Base-by-base conservation (phyloP, 2,113 vertebrate genomes). In the Pelmatolapia mariae region DNA sequence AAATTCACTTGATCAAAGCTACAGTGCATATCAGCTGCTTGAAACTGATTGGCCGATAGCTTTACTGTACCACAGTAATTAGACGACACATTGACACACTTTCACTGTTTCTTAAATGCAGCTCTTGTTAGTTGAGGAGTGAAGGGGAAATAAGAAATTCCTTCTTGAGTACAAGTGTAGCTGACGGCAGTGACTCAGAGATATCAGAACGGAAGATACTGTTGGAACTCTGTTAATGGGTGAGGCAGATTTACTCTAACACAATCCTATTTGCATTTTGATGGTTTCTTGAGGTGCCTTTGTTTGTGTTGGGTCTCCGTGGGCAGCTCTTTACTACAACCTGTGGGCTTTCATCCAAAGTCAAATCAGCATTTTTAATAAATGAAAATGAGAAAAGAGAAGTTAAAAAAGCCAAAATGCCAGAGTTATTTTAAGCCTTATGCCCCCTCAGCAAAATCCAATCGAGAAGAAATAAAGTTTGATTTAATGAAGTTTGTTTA, bases 401-500 rank as follows among this genome's bases (percentile, higher is more conserved):
- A 38, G 50, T 15, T 24, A 22, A 36, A 15, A 54, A 53, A 8
- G 22, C 15, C 78, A 88, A 56, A 89, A 86, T 8, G 43, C 68
- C 13, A 12, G n/a, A 87, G 89, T 95, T 94, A 93, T 92, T 93
- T 94, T 87, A 88, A 92, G 90, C 76, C 40, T 36, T 6, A 2
- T 80, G 83, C 95, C 92, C 89, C 90, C 79, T 95, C 92, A 94
- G 95, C 91, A 90, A 90, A 92, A 92, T 91, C 84, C 86, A 92
- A 31, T 15, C 7, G 78, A 91, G 90, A 86, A 92, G 87, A 92
- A 94, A 93, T 89, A 89, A 95, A 94, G 93, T 93, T 86, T 92
- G 89, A 93, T 93, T 95, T 93, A 96, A 95, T 94, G 94, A 94
- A 93, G 95, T 91, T 92, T 92, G 87, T 93, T 95, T 93, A 94